These are phyloP conservation scores for Eretmochelys imbricata DNA, from an alignment of 2,113 vertebrate genomes.

Conservation along the genomic window DNA sequence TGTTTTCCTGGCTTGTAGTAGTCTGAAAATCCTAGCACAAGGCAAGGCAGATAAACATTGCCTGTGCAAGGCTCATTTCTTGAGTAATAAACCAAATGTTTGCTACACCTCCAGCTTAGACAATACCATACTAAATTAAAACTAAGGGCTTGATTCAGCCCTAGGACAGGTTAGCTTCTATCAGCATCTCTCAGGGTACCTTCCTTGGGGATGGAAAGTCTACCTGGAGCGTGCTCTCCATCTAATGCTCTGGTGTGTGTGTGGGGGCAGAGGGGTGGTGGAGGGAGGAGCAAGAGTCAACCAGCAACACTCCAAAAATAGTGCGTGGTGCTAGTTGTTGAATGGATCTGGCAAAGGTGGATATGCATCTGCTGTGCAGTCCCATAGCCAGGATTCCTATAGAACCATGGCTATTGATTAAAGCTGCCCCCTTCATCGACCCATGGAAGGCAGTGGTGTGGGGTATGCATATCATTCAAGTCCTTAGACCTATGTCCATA, in stretches of 20 bases:
- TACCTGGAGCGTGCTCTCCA: rapidly evolving
- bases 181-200: not conserved
- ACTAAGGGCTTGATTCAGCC: not conserved
- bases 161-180: not conserved
- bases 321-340: not conserved
- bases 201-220: not conserved
- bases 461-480: not conserved
- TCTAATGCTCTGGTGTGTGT: not conserved
- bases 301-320: not conserved
- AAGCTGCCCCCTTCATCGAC: not conserved
- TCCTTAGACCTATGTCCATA: not conserved
- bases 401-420: not conserved
- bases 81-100: not conserved
- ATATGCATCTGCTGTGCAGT: not conserved
- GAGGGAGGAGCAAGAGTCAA: not conserved
- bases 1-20: not conserved
- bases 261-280: too few relatives aligned
- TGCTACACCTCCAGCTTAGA: not conserved
- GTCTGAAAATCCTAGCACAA: not conserved
- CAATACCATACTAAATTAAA: not conserved
- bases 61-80: not conserved
- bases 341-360: not conserved
- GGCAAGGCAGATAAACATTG: not conserved
- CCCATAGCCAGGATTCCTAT: not conserved
- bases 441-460: not conserved